A percentile compares a stretch with the other conserved stretches of the same genome.
Evolutionary conservation across 2,888 invertebrate species (phyloP).

Genomic region (Halictus ligatus): DNA sequence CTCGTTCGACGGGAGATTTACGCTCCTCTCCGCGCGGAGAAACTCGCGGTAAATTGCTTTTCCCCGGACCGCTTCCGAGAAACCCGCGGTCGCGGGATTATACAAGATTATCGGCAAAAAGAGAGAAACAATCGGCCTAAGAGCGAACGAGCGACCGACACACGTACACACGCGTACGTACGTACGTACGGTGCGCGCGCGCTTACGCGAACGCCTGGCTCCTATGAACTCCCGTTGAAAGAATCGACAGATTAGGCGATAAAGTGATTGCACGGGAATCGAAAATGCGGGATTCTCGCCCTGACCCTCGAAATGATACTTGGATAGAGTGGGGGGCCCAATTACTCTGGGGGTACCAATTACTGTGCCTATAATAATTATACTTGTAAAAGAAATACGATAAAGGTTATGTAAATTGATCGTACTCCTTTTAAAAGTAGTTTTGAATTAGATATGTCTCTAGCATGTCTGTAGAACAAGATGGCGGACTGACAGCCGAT

Average conservation of each 20-base stretch:
- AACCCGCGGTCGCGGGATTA: constrained; percentile 6
- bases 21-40: constrained; percentile 1
- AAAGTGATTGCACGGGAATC: constrained; percentile 4
- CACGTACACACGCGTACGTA: not conserved
- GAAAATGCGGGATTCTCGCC: not conserved
- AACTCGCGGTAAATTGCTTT: constrained; percentile 27
- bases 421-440: too few relatives aligned
- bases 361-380: too few relatives aligned
- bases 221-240: not conserved
- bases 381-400: too few relatives aligned
- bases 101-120: constrained; percentile 11
- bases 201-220: not conserved
- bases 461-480: too few relatives aligned
- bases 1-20: constrained; percentile 11
- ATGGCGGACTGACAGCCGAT: too few relatives aligned
- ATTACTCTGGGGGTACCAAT: too few relatives aligned
- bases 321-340: too few relatives aligned
- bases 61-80: constrained; percentile 6
- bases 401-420: too few relatives aligned
- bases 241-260: constrained; percentile 4
- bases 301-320: too few relatives aligned
- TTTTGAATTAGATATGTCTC: too few relatives aligned
- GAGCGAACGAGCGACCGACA: not conserved
- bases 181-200: too few relatives aligned
- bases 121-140: not conserved